Evolutionary conservation across 2,797 vertebrate species (phyloP).

Genomic region (Nothura maculosa): DNA sequence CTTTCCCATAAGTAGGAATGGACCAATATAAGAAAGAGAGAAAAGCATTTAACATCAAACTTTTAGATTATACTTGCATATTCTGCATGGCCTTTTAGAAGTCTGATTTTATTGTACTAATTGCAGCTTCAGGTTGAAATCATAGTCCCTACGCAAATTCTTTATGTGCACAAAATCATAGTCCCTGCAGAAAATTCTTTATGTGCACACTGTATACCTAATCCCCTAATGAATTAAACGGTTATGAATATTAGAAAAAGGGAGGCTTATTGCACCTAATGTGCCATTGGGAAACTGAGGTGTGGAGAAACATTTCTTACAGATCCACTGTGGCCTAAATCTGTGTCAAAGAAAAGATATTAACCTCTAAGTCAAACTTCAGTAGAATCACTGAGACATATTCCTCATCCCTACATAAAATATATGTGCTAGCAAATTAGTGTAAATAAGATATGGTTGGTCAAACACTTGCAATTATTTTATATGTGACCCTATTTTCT

Average conservation of each 20-base stretch:
- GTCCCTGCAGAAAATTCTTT: not conserved
- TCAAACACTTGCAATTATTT: not conserved
- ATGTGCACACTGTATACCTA: not conserved
- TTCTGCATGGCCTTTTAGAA: not conserved
- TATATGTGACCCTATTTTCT: not conserved
- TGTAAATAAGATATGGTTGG: not conserved
- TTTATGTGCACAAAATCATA: not conserved
- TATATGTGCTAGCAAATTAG: rapidly evolving
- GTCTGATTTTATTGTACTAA: not conserved
- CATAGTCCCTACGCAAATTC: not conserved
- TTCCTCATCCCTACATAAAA: not conserved
- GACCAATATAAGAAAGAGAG: not conserved
- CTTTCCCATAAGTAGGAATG: not conserved
- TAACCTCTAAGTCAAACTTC: rapidly evolving
- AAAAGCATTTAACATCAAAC: not conserved
- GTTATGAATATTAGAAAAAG: not conserved
- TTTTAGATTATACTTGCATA: not conserved
- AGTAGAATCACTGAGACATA: not conserved
- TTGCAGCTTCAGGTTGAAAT: not conserved
- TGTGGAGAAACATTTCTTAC: not conserved
- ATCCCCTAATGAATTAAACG: not conserved
- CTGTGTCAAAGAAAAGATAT: not conserved
- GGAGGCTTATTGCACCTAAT: not conserved
- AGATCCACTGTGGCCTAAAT: not conserved
- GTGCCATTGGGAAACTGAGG: not conserved